Base-by-base conservation (phyloP, 1,140 invertebrate genomes). In the Drosophila tani region DNA sequence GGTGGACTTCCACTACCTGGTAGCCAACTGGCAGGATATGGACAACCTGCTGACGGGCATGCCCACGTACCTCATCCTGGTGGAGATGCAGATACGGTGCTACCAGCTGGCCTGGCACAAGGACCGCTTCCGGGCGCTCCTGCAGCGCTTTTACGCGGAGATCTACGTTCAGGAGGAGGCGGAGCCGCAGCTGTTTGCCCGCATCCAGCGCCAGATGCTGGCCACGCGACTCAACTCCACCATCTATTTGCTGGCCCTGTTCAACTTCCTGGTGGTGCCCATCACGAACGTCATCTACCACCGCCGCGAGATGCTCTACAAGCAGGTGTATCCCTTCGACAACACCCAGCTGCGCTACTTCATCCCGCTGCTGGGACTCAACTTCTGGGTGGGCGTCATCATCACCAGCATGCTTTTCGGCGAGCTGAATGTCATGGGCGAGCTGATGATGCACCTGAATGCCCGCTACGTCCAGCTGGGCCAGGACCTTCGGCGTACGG, bases 381-480 rank as follows among this genome's bases (percentile, higher is more conserved):
- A 82, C 32, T 73, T 87, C 8, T 91, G 78, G 81, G 76, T 87
- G 38, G 86, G 91, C 17, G 46, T 91, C 7, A 76, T 84, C 7
- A 81, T 92, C 17, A 83, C 77, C 12, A 73, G 73, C 27, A 86
- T 82, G 60, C 59, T 92, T 1, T 79, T 87, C 2, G 85, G 86
- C 6, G 91, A 92, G 12, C 59, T 91, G 3, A 92, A 92, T 75
- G 63, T 91, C 8, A 38, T 92, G 49, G 83, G 85, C 12, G 86
- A 82, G 38, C 47, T 91, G 12, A 82, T 91, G 69, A 82, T 85
- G 71, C 82, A 92, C 58, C 64, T 92, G 19, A 92, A 92, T 69
- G 83, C 73, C 4, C 81, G 91, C 5, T 92, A 91, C 43, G 27
- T 78, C 2, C 67, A 81, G 15, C 51, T 92, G 57, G 62, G 65